Evolutionary conservation across 2,113 vertebrate species (phyloP), one percentile per base, ranked within the genome.

Genomic region (Paramisgurnus dabryanus): DNA sequence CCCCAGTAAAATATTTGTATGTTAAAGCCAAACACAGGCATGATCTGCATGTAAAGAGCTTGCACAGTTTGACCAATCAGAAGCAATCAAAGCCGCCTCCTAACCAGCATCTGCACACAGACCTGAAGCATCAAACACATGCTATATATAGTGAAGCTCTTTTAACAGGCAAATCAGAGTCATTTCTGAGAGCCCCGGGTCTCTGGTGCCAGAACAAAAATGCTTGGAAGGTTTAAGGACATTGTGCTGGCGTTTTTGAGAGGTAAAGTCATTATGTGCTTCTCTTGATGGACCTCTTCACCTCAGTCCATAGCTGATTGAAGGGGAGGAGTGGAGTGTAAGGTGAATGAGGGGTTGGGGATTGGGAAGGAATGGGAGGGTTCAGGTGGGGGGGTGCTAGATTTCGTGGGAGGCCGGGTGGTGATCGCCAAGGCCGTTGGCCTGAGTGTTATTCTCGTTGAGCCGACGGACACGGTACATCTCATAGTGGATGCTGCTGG

Each of bases 401-500:
- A 98, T 95, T 85, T 98, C 96, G 66, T 95, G 95, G 86, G 94
- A 90, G 10, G 91, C 90, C 2, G 93, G 92, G 78, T 95, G 95
- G 77, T 95, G 95, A 61, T 95, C 92, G 0, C 91, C 86, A 85
- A 95, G 85, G 1, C 96, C 94, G 4, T 98, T 97, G 77, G 96
- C 93, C 77, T 97, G 92, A 4, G 91, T 86, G 88, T 93, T 90
- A 83, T 93, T 93, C 89, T 99, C 96, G 0, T 97, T 97, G 89
- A 99, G 95, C 67, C 97, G 95, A 74, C 95, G 93, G 72, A 99
- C 97, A 0, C 98, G 95, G 89, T 99, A 99, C 76, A 95, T 95
- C 89, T 99, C 98, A 0, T 98, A 99, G 89, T 99, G 98, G 94
- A 99, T 98, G 92, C 92, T 96, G 93, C 96, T 98, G 92, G 98